phyloP scores from a whole-genome alignment of 2,888 invertebrate genomes.

The Pyrocoelia pectoralis region DNA sequence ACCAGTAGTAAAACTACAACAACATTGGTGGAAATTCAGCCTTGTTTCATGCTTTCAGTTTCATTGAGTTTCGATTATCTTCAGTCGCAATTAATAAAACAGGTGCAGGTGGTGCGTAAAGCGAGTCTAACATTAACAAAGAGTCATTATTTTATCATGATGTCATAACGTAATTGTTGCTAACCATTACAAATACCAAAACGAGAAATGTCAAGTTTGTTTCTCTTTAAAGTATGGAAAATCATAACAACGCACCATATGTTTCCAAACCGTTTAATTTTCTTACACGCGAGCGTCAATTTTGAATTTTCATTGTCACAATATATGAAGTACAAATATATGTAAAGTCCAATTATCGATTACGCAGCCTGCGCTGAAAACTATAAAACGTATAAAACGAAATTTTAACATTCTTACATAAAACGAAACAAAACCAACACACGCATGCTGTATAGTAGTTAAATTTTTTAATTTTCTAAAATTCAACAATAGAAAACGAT shows the following conservation, averaged over 20 bases:
- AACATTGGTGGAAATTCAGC: no score
- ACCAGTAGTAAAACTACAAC: no score
- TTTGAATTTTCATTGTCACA: background rate
- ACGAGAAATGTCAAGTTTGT: background rate
- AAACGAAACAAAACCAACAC: background rate
- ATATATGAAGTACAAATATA: background rate
- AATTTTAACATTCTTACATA: background rate
- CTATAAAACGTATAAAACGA: background rate
- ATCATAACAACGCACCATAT: background rate
- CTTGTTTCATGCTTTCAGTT: no score
- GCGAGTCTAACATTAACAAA: background rate
- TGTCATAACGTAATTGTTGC: background rate
- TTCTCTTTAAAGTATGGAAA: background rate
- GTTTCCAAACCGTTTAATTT: background rate
- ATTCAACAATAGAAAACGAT: background rate
- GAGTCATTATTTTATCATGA: background rate
- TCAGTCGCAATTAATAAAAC: no score
- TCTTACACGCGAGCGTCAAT: slow-evolving; percentile 1
- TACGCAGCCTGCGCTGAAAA: background rate
- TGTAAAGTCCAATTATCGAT: background rate
- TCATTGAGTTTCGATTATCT: no score
- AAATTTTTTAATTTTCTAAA: background rate
- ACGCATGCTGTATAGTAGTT: background rate
- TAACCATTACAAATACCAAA: background rate
- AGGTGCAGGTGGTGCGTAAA: background rate